Evolutionary conservation across 2,797 vertebrate genomes (phyloP).

Genomic region (Geotrypetes seraphini): DNA sequence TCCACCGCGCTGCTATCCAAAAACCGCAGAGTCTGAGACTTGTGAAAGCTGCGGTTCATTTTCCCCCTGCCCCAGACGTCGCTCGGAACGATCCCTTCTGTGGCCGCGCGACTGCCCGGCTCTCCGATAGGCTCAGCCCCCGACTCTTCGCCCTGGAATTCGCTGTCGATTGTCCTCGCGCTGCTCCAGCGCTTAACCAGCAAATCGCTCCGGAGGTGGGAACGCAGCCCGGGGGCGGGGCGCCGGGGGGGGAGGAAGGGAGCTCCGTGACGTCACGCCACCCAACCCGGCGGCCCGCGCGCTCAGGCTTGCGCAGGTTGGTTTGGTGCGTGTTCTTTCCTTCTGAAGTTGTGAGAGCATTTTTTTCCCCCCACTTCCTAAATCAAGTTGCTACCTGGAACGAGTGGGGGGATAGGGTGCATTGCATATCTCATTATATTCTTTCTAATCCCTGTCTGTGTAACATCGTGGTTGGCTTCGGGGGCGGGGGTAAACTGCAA

Average conservation of each 20-base stretch:
- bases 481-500: too few relatives aligned
- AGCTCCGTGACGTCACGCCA: neutral
- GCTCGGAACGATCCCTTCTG: too few relatives aligned
- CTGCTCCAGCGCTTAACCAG: slow-evolving; percentile 5
- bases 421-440: too few relatives aligned
- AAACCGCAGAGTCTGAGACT: slow-evolving; percentile 77
- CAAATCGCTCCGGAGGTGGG: neutral
- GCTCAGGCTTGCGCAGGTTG: too few relatives aligned
- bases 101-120: too few relatives aligned
- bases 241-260: slow-evolving; percentile 12
- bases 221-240: slow-evolving; percentile 16
- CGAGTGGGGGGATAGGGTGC: too few relatives aligned
- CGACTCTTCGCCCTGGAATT: slow-evolving; percentile 4
- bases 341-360: too few relatives aligned
- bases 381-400: too few relatives aligned
- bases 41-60: slow-evolving; percentile 93
- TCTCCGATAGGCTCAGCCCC: neutral
- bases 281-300: neutral
- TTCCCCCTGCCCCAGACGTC: slow-evolving; percentile 28
- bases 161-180: slow-evolving; percentile 2
- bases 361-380: too few relatives aligned
- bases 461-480: too few relatives aligned
- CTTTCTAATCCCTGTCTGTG: too few relatives aligned
- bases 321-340: too few relatives aligned
- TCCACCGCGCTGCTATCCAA: slow-evolving; percentile 80